phyloP scores from a whole-genome alignment of 2,888 invertebrate genomes.

The Andrena dorsata region DNA sequence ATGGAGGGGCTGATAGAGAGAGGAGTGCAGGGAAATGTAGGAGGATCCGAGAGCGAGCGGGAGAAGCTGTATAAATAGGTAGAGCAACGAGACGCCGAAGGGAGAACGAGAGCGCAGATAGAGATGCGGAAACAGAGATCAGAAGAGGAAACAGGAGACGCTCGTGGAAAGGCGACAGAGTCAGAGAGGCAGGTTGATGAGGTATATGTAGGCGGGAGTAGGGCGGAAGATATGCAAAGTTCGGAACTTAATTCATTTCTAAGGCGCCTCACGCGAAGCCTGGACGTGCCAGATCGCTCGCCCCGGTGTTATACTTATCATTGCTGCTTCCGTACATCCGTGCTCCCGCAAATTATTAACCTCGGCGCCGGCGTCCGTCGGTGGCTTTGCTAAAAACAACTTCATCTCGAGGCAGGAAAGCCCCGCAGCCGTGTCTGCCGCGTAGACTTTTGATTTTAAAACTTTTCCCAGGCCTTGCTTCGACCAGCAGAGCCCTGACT shows the following conservation, averaged over 20 bases:
- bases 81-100: background rate
- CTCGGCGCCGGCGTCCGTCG: slow-evolving; percentile 49
- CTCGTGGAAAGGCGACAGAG: background rate
- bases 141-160: background rate
- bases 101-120: background rate
- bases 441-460: slow-evolving; percentile 14
- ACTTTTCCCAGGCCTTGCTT: slow-evolving; percentile 19
- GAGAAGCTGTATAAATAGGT: no score
- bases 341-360: slow-evolving; percentile 73
- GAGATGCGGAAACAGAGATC: background rate
- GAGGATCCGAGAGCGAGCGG: no score
- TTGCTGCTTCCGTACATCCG: slow-evolving; percentile 66
- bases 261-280: slow-evolving; percentile 78
- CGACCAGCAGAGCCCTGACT: background rate
- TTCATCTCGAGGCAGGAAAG: slow-evolving; percentile 36
- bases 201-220: slow-evolving; percentile 23
- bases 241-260: slow-evolving; percentile 82
- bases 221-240: slow-evolving; percentile 78
- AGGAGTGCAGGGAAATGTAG: no score
- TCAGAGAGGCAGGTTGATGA: background rate
- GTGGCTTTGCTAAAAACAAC: slow-evolving; percentile 56
- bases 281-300: slow-evolving; percentile 77
- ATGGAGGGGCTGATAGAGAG: background rate
- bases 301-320: slow-evolving; percentile 69
- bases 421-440: background rate